Evolutionary conservation across 1,140 invertebrate genomes (phyloP).

Genomic region (Sarcophaga peregrina): DNA sequence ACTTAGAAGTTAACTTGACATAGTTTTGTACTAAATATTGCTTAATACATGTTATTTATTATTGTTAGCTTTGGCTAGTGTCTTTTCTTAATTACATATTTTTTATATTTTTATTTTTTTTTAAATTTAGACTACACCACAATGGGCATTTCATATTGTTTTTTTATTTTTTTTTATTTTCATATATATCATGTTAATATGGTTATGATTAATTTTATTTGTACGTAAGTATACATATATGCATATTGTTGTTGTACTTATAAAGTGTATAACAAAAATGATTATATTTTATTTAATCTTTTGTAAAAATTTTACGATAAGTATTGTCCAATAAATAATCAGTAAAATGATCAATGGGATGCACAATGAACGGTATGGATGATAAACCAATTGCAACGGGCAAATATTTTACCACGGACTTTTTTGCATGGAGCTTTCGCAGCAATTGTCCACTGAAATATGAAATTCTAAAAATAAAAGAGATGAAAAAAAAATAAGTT

Average conservation of each 20-base stretch:
- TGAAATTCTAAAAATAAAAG: slow-evolving; percentile 44
- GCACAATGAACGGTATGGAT: slow-evolving; percentile 92
- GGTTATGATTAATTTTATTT: too few relatives aligned
- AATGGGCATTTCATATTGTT: not conserved
- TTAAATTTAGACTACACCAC: not conserved
- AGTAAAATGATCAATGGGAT: slow-evolving; percentile 87
- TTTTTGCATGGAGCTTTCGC: slow-evolving; percentile 35
- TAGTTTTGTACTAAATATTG: slow-evolving; percentile 21
- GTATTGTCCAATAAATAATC: slow-evolving; percentile 84
- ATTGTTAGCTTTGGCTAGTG: not conserved
- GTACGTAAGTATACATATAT: too few relatives aligned
- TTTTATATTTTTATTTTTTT: not conserved
- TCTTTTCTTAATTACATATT: not conserved
- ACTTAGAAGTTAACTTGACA: not conserved
- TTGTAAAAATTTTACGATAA: slow-evolving; percentile 64
- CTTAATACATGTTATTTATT: not conserved
- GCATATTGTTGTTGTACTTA: too few relatives aligned
- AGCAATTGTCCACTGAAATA: slow-evolving; percentile 37
- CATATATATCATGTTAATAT: too few relatives aligned
- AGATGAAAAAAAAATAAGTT: not conserved
- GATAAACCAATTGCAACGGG: slow-evolving; percentile 82
- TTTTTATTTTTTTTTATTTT: too few relatives aligned
- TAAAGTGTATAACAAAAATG: too few relatives aligned
- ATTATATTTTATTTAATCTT: not conserved
- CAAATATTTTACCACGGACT: slow-evolving; percentile 59